Evolutionary conservation across 2,888 invertebrate genomes (phyloP).

Genomic region (Epistrophe grossulariae): DNA sequence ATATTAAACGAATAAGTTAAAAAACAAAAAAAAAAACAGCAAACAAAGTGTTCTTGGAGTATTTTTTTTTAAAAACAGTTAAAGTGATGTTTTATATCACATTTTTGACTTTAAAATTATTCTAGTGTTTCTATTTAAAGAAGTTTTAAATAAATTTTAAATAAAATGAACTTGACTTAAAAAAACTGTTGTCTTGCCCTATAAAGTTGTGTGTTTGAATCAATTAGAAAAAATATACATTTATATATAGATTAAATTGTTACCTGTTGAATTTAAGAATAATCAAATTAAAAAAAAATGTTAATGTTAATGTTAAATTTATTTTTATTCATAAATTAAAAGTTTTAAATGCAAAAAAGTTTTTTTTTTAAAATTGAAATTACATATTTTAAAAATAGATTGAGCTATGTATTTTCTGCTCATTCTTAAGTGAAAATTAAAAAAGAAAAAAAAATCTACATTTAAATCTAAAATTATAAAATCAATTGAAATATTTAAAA

Average conservation of each 20-base stretch:
- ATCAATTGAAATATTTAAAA: neutral
- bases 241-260: constrained; percentile 1
- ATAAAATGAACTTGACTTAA: neutral
- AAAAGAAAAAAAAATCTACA: neutral
- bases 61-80: neutral
- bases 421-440: constrained; percentile 12
- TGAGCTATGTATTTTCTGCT: neutral
- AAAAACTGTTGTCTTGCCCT: neutral
- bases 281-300: neutral
- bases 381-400: neutral
- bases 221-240: constrained; percentile 5
- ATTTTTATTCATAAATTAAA: neutral
- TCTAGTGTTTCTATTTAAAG: neutral
- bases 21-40: neutral
- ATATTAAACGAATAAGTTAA: constrained; percentile 16
- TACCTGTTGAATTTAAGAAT: constrained; percentile 21
- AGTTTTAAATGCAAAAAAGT: neutral
- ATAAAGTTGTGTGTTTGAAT: constrained; percentile 29
- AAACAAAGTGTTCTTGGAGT: constrained; percentile 32
- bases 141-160: neutral
- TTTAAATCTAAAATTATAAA: neutral
- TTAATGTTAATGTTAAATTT: constrained; percentile 14
- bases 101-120: constrained; percentile 3
- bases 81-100: constrained; percentile 19
- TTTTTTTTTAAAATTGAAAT: neutral